A percentile compares a stretch with the other conserved stretches of the same genome.
Evolutionary conservation across 2,888 invertebrate species (phyloP).

Genomic region (Malthinus flaveolus): DNA sequence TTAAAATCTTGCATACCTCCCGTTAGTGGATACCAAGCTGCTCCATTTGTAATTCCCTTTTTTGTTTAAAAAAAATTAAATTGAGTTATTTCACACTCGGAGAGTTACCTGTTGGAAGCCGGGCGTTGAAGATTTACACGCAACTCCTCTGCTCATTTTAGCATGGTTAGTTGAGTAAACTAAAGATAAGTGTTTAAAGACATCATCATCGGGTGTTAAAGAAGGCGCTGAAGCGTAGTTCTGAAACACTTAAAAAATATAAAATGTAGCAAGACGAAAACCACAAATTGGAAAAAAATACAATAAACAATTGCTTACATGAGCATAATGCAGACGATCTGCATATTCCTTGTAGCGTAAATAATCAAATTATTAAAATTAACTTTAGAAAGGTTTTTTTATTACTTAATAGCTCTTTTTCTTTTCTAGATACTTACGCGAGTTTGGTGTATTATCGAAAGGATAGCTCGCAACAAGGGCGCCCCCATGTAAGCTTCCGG

Average conservation of each 20-base stretch:
- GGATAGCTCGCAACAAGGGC: constrained; percentile 96
- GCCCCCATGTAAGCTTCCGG: constrained; percentile 93
- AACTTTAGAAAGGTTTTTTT: neutral
- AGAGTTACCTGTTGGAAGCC: constrained; percentile 70
- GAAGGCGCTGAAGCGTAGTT: constrained; percentile 81
- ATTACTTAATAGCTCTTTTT: too few species aligned
- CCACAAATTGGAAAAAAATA: neutral
- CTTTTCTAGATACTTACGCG: constrained; percentile 68
- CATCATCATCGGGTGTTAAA: constrained; percentile 89
- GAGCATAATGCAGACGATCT: constrained; percentile 74
- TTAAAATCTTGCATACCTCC: constrained; percentile 95
- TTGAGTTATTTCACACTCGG: too few species aligned
- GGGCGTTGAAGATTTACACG: constrained; percentile 75
- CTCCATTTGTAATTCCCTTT: constrained; percentile 91
- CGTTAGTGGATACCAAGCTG: constrained; percentile 90
- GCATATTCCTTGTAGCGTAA: constrained; percentile 67
- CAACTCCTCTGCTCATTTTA: constrained; percentile 84
- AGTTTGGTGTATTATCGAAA: constrained; percentile 92
- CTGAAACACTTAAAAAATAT: constrained; percentile 72
- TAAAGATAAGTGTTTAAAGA: constrained; percentile 82
- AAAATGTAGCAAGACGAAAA: neutral
- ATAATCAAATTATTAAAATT: constrained; percentile 31
- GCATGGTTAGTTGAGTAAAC: constrained; percentile 87
- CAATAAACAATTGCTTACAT: constrained; percentile 57
- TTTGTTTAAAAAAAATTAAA: constrained; percentile 13